Base-by-base conservation (phyloP, 23 tunicate species). In the Trididemnum clinides region DNA sequence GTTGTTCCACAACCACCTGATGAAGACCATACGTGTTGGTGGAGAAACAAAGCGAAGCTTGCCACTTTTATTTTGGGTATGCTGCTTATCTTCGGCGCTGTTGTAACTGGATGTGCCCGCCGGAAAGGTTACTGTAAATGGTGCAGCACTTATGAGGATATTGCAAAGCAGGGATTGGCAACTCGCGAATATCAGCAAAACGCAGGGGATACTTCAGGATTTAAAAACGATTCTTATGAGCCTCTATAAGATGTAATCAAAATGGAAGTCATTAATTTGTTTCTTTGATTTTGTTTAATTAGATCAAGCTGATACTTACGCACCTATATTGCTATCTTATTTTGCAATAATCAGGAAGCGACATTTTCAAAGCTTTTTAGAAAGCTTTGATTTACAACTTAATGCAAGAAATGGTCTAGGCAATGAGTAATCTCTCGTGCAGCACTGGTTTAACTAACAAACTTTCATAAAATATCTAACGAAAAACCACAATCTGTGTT, bases 141-240 rank as follows among this genome's bases (percentile, higher is more conserved):
- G 30, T n/a, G n/a, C n/a, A 29, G 37, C 37, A 37, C 37, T 28
- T 66, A 66, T 37, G 75, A 66, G n/a, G 75, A 66, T n/a, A 28
- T 66, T 3, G 37, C 75, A 10, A 20, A 31, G 7, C 30, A 32
- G 31, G 37, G 75, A 3, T 32, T 66, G 36, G 22, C 37, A 6
- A 32, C n/a, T 3, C 30, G 22, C n/a, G 75, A 66, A 66, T 66
- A 66, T 66, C 75, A 66, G 31, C 75, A 29, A 29, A 66, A 66
- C 37, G 21, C 6, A 4, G 22, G 6, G 27, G 27, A 21, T 21
- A 3, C 5, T 20, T 7, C 10, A 5, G 75, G 37, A 28, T 66
- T 4, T 23, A 66, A 66, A 29, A 66, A 66, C 31, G 37, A 66
- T 15, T 29, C 75, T 29, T 66, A 66, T n/a, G 37, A 66, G 37